Evolutionary conservation across 2,113 vertebrate genomes (phyloP), one percentile per base, ranked within the genome.

Genomic region (Calyptomena viridis): DNA sequence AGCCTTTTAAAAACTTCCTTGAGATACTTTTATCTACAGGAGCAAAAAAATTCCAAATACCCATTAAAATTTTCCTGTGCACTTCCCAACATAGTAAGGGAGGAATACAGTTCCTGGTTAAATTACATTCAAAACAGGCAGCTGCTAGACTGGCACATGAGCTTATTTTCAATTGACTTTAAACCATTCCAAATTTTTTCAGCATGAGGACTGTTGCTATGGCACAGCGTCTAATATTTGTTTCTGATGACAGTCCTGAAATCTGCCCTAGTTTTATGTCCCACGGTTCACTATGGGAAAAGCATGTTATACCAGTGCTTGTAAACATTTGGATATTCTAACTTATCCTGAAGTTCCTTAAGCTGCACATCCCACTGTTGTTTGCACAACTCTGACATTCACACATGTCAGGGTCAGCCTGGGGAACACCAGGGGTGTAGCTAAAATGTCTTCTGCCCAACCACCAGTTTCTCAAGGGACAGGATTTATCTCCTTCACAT

Each of bases 51-150:
- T 7, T 63, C 69, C 24, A 58, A 74, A 74, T 4, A 28, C 39
- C 31, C 18, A 31, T 69, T 81, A 77, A 25, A 52, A 63, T 47
- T 75, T 66, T 78, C 49, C 35, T 35, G 4, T 44, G 33, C 7
- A 6, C 75, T 95, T 89, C 46, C 44, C 35, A 23, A 27, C 24
- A 28, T 12, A 94, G 14, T 16, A 93, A 96, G 18, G 11, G 22
- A 95, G 11, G n/a, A 91, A 67, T 88, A 96, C 89, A 0, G 24
- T 96, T 97, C 96, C 97, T 97, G 78, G 30, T 89, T 23, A 71
- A 63, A 31, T 52, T 40, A 31, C 1, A 5, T 23, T 62, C 55
- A 60, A 49, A 89, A 60, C 35, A 93, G 88, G 49, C 47, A 68
- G 88, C 46, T 37, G 75, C 14, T 4, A 27, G 15, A 64, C 72